Evolutionary conservation across 1,140 invertebrate genomes (phyloP).

Genomic region (Brachionus rotundiformis): DNA sequence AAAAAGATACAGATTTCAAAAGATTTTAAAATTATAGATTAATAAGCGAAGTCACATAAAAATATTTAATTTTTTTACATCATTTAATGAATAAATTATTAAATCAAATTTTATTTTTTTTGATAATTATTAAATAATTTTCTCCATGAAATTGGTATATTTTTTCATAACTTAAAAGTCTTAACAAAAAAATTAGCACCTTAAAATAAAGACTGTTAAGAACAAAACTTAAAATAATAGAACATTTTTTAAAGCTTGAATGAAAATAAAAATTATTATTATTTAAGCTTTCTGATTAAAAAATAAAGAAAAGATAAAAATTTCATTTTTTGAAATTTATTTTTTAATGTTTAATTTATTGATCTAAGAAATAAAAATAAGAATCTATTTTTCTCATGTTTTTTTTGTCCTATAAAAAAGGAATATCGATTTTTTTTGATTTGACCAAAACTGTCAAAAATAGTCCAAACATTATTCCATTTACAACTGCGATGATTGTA

Average conservation of each 20-base stretch:
- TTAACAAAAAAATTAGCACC: too few relatives aligned
- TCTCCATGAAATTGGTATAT: too few relatives aligned
- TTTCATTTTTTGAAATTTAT: too few relatives aligned
- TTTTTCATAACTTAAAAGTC: too few relatives aligned
- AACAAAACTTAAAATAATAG: too few relatives aligned
- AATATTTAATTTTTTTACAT: neutral
- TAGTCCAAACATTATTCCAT: neutral
- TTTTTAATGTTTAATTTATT: neutral
- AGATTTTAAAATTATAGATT: neutral
- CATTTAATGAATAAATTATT: neutral
- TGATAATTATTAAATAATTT: too few relatives aligned
- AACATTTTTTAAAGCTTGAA: too few relatives aligned
- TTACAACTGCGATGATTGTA: neutral
- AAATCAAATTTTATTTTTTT: neutral
- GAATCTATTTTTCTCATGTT: neutral
- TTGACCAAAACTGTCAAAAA: slow-evolving; percentile 33
- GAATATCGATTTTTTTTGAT: slow-evolving; percentile 39
- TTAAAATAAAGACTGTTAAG: too few relatives aligned
- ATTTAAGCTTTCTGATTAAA: too few relatives aligned
- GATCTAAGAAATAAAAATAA: neutral
- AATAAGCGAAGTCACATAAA: neutral
- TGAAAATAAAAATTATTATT: too few relatives aligned
- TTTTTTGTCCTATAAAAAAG: neutral
- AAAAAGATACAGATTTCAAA: neutral
- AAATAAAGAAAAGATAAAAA: too few relatives aligned